Evolutionary conservation across 1,140 invertebrate genomes (phyloP).

Genomic region (Microplitis demolitor): DNA sequence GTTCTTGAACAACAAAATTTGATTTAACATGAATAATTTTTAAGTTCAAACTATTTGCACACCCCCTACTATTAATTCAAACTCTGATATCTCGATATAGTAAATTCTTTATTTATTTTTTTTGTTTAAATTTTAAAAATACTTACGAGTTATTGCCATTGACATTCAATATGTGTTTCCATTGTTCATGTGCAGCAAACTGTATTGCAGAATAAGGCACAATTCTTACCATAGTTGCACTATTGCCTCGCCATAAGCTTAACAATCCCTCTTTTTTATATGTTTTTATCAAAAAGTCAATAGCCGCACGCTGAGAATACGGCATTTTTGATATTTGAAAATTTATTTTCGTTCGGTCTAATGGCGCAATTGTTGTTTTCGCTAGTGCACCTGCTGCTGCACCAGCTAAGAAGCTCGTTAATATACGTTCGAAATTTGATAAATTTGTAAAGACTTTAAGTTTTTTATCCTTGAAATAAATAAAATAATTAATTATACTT

Average conservation of each 20-base stretch:
- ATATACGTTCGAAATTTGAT: slow-evolving; percentile 64
- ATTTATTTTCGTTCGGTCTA: slow-evolving; percentile 98
- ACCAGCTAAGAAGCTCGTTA: slow-evolving; percentile 78
- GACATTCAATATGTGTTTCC: slow-evolving; percentile 80
- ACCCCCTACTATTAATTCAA: too few species aligned
- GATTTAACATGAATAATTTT: too few species aligned
- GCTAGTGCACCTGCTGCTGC: slow-evolving; percentile 92
- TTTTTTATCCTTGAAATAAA: slow-evolving; percentile 10
- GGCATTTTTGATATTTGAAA: slow-evolving; percentile 86
- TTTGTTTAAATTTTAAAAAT: not conserved
- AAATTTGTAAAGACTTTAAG: slow-evolving; percentile 34
- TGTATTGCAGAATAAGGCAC: slow-evolving; percentile 97
- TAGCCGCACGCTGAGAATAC: slow-evolving; percentile 80
- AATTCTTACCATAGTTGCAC: slow-evolving; percentile 95
- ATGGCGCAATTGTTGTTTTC: slow-evolving; percentile 94
- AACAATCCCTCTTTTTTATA: slow-evolving; percentile 77
- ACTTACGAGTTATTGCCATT: slow-evolving; percentile 70
- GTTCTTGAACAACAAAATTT: too few species aligned
- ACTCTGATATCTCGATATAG: too few species aligned
- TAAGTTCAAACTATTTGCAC: too few species aligned
- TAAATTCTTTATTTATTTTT: too few species aligned
- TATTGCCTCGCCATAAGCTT: slow-evolving; percentile 95
- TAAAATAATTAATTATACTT: slow-evolving; percentile 16
- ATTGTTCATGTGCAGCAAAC: slow-evolving; percentile 96
- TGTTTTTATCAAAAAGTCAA: slow-evolving; percentile 76